Evolutionary conservation across 2,113 vertebrate species (phyloP).

Genomic region (Terrapene triunguis): DNA sequence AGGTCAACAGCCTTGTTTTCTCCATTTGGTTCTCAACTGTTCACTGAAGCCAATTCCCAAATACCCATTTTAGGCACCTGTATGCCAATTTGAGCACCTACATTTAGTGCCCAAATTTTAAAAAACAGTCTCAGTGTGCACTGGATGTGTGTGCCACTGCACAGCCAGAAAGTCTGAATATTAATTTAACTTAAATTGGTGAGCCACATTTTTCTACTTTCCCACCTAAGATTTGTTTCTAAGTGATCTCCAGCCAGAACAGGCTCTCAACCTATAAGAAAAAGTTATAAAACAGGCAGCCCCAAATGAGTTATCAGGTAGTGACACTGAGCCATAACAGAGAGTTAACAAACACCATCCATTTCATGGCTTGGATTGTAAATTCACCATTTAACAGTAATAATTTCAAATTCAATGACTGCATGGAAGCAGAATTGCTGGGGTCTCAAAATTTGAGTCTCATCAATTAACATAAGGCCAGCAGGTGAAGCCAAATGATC

Average conservation of each 20-base stretch:
- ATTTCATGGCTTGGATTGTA: not conserved
- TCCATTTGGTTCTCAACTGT: not conserved
- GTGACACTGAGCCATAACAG: no score
- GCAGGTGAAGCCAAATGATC: accelerated
- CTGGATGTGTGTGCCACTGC: not conserved
- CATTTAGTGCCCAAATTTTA: not conserved
- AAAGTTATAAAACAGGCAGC: not conserved
- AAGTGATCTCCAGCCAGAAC: not conserved
- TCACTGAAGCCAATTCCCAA: not conserved
- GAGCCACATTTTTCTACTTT: not conserved
- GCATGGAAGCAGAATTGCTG: not conserved
- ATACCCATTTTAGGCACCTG: not conserved
- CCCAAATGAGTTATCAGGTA: not conserved
- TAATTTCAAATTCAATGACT: accelerated
- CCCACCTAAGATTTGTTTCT: not conserved
- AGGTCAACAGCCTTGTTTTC: not conserved
- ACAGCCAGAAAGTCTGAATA: not conserved
- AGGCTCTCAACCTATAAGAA: not conserved
- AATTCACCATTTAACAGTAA: not conserved
- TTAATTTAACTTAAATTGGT: not conserved
- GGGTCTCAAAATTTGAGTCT: not conserved
- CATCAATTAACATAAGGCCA: accelerated
- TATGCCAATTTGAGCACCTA: accelerated
- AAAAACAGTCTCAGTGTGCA: not conserved
- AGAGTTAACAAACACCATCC: not conserved